Conservation (phyloP, 2,797 vertebrate species). For the Eulemur mongoz region DNA sequence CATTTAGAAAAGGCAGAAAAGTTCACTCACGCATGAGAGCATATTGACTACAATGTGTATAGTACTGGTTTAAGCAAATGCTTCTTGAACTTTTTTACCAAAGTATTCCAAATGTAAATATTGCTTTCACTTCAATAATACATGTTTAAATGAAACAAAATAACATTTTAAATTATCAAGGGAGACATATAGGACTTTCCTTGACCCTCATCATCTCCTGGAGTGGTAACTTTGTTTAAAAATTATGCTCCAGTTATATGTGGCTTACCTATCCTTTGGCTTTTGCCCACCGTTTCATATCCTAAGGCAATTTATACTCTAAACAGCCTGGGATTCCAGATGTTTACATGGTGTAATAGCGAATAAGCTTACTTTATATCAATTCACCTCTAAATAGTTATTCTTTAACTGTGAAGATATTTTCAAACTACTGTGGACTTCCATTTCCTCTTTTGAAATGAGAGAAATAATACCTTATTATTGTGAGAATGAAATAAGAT, state of each 20-base stretch:
- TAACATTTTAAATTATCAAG: neutral
- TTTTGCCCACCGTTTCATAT: neutral
- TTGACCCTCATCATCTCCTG: neutral
- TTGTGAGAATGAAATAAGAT: neutral
- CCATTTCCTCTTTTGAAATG: neutral
- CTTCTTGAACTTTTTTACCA: neutral
- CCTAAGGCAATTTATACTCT: neutral
- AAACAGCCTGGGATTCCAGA: neutral
- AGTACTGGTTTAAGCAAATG: neutral
- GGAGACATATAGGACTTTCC: neutral
- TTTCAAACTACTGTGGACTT: neutral
- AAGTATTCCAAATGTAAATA: neutral
- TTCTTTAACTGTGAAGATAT: neutral
- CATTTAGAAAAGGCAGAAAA: constrained; percentile 20
- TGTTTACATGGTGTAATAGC: neutral
- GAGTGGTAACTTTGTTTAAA: neutral
- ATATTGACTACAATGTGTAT: neutral
- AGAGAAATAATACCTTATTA: neutral
- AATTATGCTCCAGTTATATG: neutral
- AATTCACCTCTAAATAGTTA: neutral
- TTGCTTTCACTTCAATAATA: neutral
- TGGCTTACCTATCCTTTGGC: neutral
- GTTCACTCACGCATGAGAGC: neutral
- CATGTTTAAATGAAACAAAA: neutral
- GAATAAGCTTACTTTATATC: neutral